Base-by-base conservation (phyloP, 2,888 invertebrate genomes). In the Perizoma flavofasciatum region DNA sequence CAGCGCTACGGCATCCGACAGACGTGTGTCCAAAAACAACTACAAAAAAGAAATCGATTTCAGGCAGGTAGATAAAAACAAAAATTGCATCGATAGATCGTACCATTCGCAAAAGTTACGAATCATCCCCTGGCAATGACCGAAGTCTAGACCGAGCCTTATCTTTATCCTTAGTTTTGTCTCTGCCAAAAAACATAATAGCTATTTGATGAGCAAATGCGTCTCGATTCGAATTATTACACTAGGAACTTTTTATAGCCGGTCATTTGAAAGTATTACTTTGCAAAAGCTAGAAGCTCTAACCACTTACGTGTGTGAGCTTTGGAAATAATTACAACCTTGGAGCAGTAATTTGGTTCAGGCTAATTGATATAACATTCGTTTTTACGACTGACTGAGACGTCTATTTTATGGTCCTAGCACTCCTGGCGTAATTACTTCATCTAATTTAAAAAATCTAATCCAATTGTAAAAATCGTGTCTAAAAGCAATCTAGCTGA, bases 111-210 rank as follows among this genome's bases (percentile, higher is more conserved):
- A 75, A 91, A 88, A 88, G 70, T 86, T 82, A 86, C 89, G 71
- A 88, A 82, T 91, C 91, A 91, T 90, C 90, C 90, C 89, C 88
- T 82, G 88, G 66, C 89, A 90, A 84, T 84, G 88, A 89, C 85
- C 89, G 74, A 73, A 75, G 84, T 85, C 89, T 88, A 89, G 88
- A 87, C 83, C 69, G 66, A 71, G 73, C 62, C 73, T 75, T 76
- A 74, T 73, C 72, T 76, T 70, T 71, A 74, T 75, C 70, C 70
- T 69, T 67, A 72, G 66, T 73, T 75, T 71, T 76, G 74, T 75
- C 73, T 72, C 68, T 70, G 71, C 64, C 71, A 85, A 84, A 85
- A 86, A 81, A 80, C 70, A 84, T 83, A 84, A 82, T 82, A 80
- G 81, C 73, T 66, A 74, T 81, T 78, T 79, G 82, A 85, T 84